Evolutionary conservation across 2,113 vertebrate species (phyloP), one percentile per base, ranked within the genome.

Genomic region (Hydrochoerus hydrochaeris): DNA sequence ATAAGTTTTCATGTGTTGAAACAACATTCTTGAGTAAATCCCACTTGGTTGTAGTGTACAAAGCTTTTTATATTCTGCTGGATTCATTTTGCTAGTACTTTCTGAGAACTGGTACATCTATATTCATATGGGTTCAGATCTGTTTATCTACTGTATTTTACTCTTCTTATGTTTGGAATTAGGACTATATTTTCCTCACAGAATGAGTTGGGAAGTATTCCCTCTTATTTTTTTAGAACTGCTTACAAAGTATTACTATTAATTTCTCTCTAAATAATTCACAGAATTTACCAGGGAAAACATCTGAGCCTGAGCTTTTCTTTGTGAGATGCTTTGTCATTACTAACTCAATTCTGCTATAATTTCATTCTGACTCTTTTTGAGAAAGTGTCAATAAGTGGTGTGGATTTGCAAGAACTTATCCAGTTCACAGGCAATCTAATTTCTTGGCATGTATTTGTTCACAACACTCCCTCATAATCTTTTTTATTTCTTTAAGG

Each of bases 11-110:
- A 26, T 32, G 91, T 52, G 65, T n/a, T 90, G 65, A 95, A 60
- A 54, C 5, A 41, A 91, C 65, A 86, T 89, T 94, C 65, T 58
- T 93, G 38, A 92, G 87, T 90, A 94, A 91, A 78, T 60, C 54
- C 80, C 30, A 58, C 24, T 75, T 95, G 65, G 60, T 88, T 38
- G 57, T 32, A 38, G 49, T 41, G 0, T 88, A n/a, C 41, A 93
- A 81, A 82, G 20, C 26, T 78, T 92, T 85, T 78, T 67, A 60
- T 62, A 86, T 73, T 71, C 26, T 69, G 28, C 46, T 93, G 57
- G 52, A 84, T 83, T 88, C 2, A 19, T 17, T 78, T 22, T 73
- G 26, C 60, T 81, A 41, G 16, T 41, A 69, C 35, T 80, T 94
- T n/a, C 49, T 85, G n/a, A 88, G 7, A 30, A 69, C 0, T 46